Percentiles rank a stretch among this genome's conserved stretches.
Evolutionary conservation across 2,888 invertebrate genomes (phyloP).

Genomic region (Noctuana brunneofusca): DNA sequence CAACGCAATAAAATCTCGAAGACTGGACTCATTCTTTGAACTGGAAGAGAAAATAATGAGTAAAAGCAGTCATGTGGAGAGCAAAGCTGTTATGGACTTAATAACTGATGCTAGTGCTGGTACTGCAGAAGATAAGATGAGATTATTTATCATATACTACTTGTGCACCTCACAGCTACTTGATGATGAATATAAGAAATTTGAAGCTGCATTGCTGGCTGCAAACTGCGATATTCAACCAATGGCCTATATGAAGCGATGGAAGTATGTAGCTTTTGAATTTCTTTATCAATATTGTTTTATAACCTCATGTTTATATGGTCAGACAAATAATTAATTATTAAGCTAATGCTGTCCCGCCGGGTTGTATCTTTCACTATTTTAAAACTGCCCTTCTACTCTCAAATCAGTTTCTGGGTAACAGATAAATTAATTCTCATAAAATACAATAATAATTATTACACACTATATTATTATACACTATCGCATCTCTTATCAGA

Average conservation of each 20-base stretch:
- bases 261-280: constrained; percentile 87
- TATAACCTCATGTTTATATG: too few species aligned
- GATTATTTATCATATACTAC: constrained; percentile 95
- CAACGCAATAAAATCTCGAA: constrained; percentile 92
- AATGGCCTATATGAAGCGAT: constrained; percentile 94
- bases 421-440: too few species aligned
- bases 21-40: constrained; percentile 98
- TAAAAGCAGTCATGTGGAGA: constrained; percentile 87
- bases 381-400: too few species aligned
- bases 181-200: constrained; percentile 92
- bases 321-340: too few species aligned
- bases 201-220: constrained; percentile 88
- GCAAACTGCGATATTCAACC: constrained; percentile 94
- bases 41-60: constrained; percentile 99
- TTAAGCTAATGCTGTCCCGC: too few species aligned
- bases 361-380: too few species aligned
- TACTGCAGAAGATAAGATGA: constrained; percentile 94
- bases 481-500: too few species aligned
- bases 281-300: not conserved
- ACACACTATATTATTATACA: too few species aligned
- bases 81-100: constrained; percentile 93
- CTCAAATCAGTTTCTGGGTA: too few species aligned
- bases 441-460: too few species aligned
- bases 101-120: constrained; percentile 94
- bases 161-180: constrained; percentile 92